These are phyloP conservation scores for Hofmannophila pseudospretella DNA, from an alignment of 2,888 invertebrate species.

Conservation along the genomic window DNA sequence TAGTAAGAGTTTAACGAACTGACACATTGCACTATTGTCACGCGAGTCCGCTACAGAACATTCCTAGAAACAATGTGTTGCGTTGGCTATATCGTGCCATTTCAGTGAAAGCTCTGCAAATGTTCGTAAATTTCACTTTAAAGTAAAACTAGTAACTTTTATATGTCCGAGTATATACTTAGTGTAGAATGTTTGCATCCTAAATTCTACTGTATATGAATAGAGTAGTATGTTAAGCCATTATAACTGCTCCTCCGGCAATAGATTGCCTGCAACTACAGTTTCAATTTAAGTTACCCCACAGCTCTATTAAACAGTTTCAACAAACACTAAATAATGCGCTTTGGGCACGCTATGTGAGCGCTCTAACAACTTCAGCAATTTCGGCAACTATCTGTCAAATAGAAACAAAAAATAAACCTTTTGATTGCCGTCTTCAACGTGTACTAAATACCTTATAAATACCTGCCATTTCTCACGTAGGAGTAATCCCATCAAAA, in stretches of 20 bases:
- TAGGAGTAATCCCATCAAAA: no score
- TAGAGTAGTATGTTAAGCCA: constrained; percentile 1
- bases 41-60: constrained; percentile 43
- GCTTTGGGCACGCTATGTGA: constrained; percentile 38
- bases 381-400: constrained; percentile 33
- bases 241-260: constrained; percentile 16
- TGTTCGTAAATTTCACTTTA: constrained; percentile 1
- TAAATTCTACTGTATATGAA: not conserved
- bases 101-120: constrained; percentile 39
- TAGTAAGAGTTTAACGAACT: constrained; percentile 24
- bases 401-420: constrained; percentile 23
- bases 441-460: not conserved
- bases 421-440: constrained; percentile 10
- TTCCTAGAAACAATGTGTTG: constrained; percentile 48
- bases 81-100: constrained; percentile 33
- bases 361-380: constrained; percentile 19
- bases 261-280: constrained; percentile 30
- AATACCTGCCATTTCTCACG: not conserved
- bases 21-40: constrained; percentile 31
- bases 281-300: constrained; percentile 58
- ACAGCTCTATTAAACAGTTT: constrained; percentile 44
- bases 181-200: no score
- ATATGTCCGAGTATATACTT: no score
- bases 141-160: not conserved
- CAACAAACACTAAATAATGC: constrained; percentile 54